Conservation (phyloP, 2,113 vertebrate genomes). For the Scortum barcoo region DNA sequence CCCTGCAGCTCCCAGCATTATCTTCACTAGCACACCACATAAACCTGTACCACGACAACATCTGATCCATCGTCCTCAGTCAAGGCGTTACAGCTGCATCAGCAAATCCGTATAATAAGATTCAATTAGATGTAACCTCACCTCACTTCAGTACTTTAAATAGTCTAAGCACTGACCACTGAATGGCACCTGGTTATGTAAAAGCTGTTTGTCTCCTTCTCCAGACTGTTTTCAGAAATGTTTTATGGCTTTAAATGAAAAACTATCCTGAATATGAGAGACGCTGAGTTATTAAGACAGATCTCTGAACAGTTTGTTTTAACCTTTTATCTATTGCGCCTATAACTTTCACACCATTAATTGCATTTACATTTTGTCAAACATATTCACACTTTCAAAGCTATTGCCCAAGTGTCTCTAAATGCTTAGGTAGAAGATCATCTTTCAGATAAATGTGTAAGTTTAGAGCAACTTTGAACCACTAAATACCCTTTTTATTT, state of each 20-base stretch:
- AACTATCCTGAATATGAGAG: background rate
- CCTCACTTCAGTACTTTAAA: background rate
- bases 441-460: background rate
- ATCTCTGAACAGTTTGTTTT: background rate
- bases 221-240: background rate
- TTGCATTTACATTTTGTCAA: slow-evolving; percentile 1
- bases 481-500: background rate
- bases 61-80: slow-evolving; percentile 3
- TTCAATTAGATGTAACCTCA: slow-evolving; percentile 3
- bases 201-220: slow-evolving; percentile 1
- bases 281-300: background rate
- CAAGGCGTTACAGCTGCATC: background rate
- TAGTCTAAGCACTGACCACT: background rate
- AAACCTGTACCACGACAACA: background rate
- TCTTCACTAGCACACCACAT: background rate
- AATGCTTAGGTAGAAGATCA: slow-evolving; percentile 11
- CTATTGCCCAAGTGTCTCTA: background rate
- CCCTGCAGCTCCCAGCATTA: background rate
- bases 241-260: slow-evolving; percentile 14
- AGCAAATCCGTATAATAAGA: background rate
- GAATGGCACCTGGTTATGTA: background rate
- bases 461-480: background rate
- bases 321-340: background rate
- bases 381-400: slow-evolving; percentile 13
- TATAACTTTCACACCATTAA: background rate